Evolutionary conservation across 2,888 invertebrate species (phyloP).

Genomic region (Alentia gelatinosa): DNA sequence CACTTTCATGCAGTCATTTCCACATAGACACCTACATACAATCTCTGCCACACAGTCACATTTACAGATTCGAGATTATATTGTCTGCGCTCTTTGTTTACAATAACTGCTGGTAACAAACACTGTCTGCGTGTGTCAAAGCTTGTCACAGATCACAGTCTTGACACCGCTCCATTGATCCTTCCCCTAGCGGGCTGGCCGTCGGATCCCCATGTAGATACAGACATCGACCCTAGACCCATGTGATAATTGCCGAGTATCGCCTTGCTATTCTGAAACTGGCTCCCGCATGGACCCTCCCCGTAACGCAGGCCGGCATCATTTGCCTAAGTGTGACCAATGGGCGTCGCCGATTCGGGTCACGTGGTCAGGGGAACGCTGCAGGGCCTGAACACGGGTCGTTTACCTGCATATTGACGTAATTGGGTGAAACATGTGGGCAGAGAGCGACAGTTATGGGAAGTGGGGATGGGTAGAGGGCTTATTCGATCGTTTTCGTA

Average conservation of each 20-base stretch:
- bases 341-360: neutral
- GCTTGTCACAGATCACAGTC: no score
- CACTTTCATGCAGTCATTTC: no score
- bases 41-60: no score
- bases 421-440: neutral
- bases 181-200: neutral
- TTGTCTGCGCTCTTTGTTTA: no score
- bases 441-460: neutral
- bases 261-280: neutral
- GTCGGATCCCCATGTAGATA: neutral
- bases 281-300: neutral
- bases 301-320: neutral
- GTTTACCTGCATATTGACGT: neutral
- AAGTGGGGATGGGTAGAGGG: neutral
- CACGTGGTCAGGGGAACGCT: neutral
- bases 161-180: no score
- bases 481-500: no score
- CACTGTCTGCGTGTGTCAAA: no score
- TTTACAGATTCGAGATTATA: no score
- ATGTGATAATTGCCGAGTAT: neutral
- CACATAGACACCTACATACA: no score
- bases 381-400: neutral
- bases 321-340: neutral
- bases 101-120: no score
- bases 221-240: neutral